These are phyloP conservation scores for Patiria miniata DNA, from an alignment of 35 echinoderm and acorn worm species.

Conservation along the genomic window DNA sequence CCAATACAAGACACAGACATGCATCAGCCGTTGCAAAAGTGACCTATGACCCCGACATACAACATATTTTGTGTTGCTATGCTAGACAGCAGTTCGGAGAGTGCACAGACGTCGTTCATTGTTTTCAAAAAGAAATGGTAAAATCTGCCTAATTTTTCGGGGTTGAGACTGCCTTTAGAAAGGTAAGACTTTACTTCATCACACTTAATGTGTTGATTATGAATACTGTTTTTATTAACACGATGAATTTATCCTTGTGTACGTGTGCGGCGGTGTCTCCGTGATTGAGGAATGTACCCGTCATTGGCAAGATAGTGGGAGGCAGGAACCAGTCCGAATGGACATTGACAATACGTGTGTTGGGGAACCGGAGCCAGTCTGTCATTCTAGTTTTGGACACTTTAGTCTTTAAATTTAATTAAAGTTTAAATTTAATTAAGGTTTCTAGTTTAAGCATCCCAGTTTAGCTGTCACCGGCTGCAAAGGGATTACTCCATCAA, in stretches of 20 bases:
- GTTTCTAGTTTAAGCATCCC: too few species aligned
- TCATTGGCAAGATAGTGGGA: background rate
- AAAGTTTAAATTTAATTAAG: too few species aligned
- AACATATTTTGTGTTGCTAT: slow-evolving; percentile 34
- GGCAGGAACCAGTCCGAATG: background rate
- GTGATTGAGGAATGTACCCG: too few species aligned
- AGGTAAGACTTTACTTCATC: background rate
- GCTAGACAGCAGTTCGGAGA: background rate
- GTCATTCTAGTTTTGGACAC: too few species aligned
- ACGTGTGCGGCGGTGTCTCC: too few species aligned
- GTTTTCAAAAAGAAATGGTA: background rate
- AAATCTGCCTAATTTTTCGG: background rate
- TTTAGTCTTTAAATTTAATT: too few species aligned
- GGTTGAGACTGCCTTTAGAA: background rate
- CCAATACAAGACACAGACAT: too few species aligned
- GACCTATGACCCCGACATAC: background rate
- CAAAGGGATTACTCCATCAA: too few species aligned
- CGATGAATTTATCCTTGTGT: too few species aligned
- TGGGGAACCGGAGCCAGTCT: background rate
- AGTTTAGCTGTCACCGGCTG: too few species aligned
- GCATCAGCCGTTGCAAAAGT: background rate
- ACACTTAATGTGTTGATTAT: background rate
- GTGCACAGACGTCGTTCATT: background rate
- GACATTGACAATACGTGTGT: background rate
- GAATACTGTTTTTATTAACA: background rate